Evolutionary conservation across 1,140 invertebrate genomes (phyloP).

Genomic region (Notospermus geniculatus): DNA sequence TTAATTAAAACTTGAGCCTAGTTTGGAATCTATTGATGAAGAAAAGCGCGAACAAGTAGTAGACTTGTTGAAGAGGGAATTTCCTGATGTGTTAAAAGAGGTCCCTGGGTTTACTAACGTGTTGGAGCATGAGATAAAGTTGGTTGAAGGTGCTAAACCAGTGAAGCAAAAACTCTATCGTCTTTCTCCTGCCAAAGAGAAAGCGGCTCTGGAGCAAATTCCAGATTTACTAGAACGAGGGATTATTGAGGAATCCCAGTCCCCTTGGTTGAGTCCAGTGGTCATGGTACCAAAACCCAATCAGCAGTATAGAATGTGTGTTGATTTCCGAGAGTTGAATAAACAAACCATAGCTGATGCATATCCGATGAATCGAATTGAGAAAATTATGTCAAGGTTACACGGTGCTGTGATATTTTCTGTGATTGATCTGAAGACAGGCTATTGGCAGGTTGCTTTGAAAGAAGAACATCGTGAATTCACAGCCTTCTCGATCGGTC

Average conservation of each 20-base stretch:
- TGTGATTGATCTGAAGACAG: constrained; percentile 28
- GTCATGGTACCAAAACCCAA: constrained; percentile 39
- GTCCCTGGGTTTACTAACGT: too few species aligned
- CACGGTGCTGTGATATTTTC: constrained; percentile 26
- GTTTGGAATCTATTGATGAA: too few species aligned
- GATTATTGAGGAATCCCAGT: constrained; percentile 32
- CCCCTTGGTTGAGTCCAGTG: constrained; percentile 36
- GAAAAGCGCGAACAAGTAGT: too few species aligned
- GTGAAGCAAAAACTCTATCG: constrained; percentile 14
- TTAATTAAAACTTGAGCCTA: too few species aligned
- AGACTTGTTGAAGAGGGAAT: too few species aligned
- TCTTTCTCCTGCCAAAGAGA: constrained; percentile 11
- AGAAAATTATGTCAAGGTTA: constrained; percentile 31
- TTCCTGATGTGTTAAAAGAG: too few species aligned
- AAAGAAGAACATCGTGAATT: constrained; percentile 37
- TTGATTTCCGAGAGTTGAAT: constrained; percentile 38
- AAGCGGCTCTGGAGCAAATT: constrained; percentile 12
- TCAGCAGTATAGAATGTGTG: constrained; percentile 29
- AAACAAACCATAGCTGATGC: constrained; percentile 26
- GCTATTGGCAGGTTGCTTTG: constrained; percentile 54
- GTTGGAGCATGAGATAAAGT: too few species aligned
- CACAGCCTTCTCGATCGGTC: constrained; percentile 39
- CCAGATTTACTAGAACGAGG: constrained; percentile 17
- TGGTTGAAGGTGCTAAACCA: too few species aligned
- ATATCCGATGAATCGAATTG: constrained; percentile 33